Percentiles rank a stretch among this genome's conserved stretches.
These are phyloP conservation scores for Botia kubotai DNA, from an alignment of 2,797 vertebrate genomes.

Conservation along the genomic window DNA sequence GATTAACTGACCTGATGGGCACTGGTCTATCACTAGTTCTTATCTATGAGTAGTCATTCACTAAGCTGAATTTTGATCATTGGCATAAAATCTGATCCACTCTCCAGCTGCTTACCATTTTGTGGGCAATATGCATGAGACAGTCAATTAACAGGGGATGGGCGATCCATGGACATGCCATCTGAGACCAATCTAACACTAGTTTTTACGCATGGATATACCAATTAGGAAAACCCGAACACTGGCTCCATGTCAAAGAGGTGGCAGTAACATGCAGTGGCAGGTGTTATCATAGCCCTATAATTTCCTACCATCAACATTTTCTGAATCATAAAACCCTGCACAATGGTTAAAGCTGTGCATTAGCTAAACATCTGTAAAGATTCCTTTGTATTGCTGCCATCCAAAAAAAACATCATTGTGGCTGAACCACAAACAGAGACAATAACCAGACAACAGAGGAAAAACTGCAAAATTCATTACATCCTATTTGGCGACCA, in stretches of 20 bases:
- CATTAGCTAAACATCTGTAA: constrained; percentile 11
- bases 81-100: no score
- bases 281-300: constrained; percentile 8
- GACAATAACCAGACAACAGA: not conserved
- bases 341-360: constrained; percentile 12
- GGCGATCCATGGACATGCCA: not conserved
- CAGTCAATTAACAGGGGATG: not conserved
- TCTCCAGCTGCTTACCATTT: no score
- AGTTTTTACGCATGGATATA: not conserved
- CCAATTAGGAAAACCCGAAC: not conserved
- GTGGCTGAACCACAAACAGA: not conserved
- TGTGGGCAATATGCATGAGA: no score
- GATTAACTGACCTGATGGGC: no score
- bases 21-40: no score
- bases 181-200: not conserved
- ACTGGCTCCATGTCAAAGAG: constrained; percentile 18
- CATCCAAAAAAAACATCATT: not conserved
- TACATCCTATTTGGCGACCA: not conserved
- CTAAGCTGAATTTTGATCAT: no score
- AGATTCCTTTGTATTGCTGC: not conserved
- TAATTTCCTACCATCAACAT: constrained; percentile 15
- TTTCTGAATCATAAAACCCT: constrained; percentile 4
- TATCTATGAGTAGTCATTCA: no score
- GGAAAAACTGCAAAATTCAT: not conserved
- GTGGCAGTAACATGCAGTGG: constrained; percentile 1